phyloP scores from a whole-genome alignment of 2,113 vertebrate species.

The Megaceryle maxima region DNA sequence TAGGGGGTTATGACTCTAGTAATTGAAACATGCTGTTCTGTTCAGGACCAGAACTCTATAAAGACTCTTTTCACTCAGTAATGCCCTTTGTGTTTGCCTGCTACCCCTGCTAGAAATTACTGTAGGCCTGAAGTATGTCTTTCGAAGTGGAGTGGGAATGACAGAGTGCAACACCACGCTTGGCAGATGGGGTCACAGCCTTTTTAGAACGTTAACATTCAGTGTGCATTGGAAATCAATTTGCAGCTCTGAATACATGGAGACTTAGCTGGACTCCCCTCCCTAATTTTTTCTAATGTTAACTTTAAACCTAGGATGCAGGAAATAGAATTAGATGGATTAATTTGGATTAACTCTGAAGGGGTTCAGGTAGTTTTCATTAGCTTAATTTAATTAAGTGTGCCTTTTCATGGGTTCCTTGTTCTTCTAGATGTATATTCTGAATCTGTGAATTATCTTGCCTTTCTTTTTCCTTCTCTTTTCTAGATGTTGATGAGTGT shows the following conservation, averaged over 20 bases:
- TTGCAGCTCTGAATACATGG: not conserved
- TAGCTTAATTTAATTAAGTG: not conserved
- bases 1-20: constrained; percentile 71
- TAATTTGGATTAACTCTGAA: constrained; percentile 1
- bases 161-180: constrained; percentile 33
- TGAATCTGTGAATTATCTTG: not conserved
- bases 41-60: constrained; percentile 63
- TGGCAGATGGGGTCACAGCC: constrained; percentile 53
- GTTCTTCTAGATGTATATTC: not conserved
- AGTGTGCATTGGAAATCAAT: constrained; percentile 44
- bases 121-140: constrained; percentile 41
- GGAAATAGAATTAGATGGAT: not conserved
- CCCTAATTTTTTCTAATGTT: not conserved
- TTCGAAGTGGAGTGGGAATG: constrained; percentile 44
- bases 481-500: constrained; percentile 93
- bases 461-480: not conserved
- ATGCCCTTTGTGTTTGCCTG: constrained; percentile 67
- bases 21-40: constrained; percentile 78
- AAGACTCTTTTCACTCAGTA: constrained; percentile 64
- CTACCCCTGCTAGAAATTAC: constrained; percentile 41
- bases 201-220: constrained; percentile 22
- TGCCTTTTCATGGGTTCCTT: not conserved
- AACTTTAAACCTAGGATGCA: not conserved
- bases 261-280: not conserved
- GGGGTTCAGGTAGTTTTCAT: not conserved